Conservation (phyloP, 2,888 invertebrate species). For the Junonia oenone region DNA sequence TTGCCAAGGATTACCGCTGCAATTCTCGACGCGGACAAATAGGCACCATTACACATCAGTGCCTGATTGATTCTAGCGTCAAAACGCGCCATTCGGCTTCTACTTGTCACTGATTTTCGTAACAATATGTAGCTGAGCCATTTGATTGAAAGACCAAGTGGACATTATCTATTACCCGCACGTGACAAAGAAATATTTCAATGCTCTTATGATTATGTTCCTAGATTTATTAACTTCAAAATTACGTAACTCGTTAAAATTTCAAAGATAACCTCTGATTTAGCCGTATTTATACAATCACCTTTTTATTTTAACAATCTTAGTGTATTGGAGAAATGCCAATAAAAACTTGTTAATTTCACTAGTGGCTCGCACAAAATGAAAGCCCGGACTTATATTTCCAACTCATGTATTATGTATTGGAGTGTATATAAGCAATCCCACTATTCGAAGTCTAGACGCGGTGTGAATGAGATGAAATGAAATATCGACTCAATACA, state of each 20-base stretch:
- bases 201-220: neutral
- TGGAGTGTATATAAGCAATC: constrained; percentile 55
- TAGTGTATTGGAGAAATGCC: constrained; percentile 56
- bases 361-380: constrained; percentile 56
- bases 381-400: constrained; percentile 61
- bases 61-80: constrained; percentile 59
- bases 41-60: constrained; percentile 61
- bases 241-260: constrained; percentile 5
- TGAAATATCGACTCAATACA: constrained; percentile 54
- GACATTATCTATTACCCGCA: neutral
- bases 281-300: constrained; percentile 18
- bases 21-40: constrained; percentile 67
- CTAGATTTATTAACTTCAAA: neutral
- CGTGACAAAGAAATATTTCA: neutral
- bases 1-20: constrained; percentile 74
- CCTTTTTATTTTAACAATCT: constrained; percentile 31
- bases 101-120: constrained; percentile 31
- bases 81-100: constrained; percentile 40
- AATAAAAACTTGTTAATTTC: constrained; percentile 70
- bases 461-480: constrained; percentile 63
- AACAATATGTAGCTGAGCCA: constrained; percentile 19
- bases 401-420: constrained; percentile 71
- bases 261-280: constrained; percentile 13
- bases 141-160: constrained; percentile 12
- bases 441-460: constrained; percentile 63